phyloP scores from a whole-genome alignment of 2,888 invertebrate genomes.

The Eremobia ochroleuca region DNA sequence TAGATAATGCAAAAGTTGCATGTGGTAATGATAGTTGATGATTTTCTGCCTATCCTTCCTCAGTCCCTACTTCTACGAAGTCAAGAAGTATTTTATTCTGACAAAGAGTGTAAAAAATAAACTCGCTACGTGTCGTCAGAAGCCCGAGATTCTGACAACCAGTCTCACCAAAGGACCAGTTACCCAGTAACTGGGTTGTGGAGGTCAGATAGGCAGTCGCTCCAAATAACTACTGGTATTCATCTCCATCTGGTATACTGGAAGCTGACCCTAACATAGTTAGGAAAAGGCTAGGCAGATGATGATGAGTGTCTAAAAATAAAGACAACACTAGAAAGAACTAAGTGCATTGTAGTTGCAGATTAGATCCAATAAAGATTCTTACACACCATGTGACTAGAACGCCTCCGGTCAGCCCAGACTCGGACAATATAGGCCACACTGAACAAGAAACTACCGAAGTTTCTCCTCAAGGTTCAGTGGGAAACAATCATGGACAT shows the following conservation, averaged over 20 bases:
- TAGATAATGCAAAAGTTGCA: neutral
- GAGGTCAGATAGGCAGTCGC: no score
- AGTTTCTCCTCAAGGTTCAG: neutral
- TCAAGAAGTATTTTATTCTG: neutral
- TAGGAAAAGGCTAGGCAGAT: no score
- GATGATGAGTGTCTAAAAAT: neutral
- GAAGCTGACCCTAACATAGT: no score
- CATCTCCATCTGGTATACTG: no score
- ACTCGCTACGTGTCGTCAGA: no score
- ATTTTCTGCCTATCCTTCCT: neutral
- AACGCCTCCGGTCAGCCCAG: constrained; percentile 4
- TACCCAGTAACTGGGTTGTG: no score
- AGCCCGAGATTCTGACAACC: no score
- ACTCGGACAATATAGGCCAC: constrained; percentile 10
- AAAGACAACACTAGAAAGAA: neutral
- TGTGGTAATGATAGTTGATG: neutral
- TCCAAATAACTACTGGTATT: no score
- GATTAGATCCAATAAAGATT: constrained; percentile 43
- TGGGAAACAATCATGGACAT: neutral
- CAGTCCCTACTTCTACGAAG: neutral
- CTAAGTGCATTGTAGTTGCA: constrained; percentile 33
- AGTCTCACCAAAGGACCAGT: no score
- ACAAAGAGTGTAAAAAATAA: constrained; percentile 1
- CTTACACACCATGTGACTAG: constrained; percentile 23
- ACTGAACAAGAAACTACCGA: constrained; percentile 14